Evolutionary conservation across 2,888 invertebrate genomes (phyloP).

Genomic region (Hipparchia semele): DNA sequence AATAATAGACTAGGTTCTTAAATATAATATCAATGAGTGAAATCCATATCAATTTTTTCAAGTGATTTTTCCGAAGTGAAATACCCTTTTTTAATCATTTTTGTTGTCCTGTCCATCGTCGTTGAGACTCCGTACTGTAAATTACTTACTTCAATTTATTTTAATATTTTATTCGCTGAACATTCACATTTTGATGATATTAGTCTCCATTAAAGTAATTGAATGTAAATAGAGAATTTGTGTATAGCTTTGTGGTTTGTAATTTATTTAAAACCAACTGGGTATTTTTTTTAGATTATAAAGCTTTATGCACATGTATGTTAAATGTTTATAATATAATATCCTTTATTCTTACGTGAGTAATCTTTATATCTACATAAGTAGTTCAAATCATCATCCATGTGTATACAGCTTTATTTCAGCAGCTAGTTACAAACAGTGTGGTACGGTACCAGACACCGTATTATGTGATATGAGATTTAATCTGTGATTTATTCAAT

Average conservation of each 20-base stretch:
- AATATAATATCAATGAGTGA: too few relatives aligned
- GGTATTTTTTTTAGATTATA: neutral
- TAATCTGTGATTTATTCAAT: constrained; percentile 62
- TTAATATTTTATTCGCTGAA: too few relatives aligned
- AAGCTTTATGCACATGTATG: constrained; percentile 10
- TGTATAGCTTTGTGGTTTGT: constrained; percentile 10
- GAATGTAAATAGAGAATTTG: neutral
- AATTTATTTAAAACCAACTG: constrained; percentile 3
- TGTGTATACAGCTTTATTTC: constrained; percentile 22
- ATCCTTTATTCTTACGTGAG: neutral
- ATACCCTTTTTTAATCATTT: too few relatives aligned
- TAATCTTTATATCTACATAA: neutral
- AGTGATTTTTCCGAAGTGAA: too few relatives aligned
- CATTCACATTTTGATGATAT: too few relatives aligned
- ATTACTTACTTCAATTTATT: too few relatives aligned
- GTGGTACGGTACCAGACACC: constrained; percentile 27
- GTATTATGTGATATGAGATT: constrained; percentile 50
- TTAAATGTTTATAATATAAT: too few relatives aligned
- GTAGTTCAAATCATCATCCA: neutral
- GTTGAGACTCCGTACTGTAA: too few relatives aligned
- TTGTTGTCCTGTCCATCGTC: too few relatives aligned
- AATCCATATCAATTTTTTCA: too few relatives aligned
- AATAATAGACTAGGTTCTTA: too few relatives aligned
- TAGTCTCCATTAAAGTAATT: neutral
- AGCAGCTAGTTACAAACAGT: constrained; percentile 12